phyloP scores from a whole-genome alignment of 1,140 invertebrate species.

The Neocloeon triangulifer region DNA sequence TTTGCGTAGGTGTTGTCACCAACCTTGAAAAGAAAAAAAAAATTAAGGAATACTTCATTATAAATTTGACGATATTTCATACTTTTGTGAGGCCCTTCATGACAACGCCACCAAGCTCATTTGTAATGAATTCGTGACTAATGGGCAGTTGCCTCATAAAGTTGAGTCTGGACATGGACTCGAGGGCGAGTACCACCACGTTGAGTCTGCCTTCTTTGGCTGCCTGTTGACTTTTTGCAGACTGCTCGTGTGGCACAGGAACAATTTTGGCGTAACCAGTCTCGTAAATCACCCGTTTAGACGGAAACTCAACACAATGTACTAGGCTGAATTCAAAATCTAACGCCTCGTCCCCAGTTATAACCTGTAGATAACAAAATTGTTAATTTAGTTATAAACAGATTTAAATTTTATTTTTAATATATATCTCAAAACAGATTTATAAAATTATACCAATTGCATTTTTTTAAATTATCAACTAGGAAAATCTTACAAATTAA shows the following conservation, averaged over 20 bases:
- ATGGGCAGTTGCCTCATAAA: constrained; percentile 27
- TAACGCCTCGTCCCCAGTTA: not conserved
- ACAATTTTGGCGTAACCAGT: constrained; percentile 1
- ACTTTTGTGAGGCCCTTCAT: constrained; percentile 17
- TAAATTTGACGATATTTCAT: too few species aligned
- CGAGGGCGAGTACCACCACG: constrained; percentile 26
- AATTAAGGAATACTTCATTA: too few species aligned
- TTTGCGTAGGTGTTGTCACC: constrained; percentile 23
- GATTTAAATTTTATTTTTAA: too few species aligned
- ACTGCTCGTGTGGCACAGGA: not conserved
- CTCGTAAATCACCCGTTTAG: not conserved
- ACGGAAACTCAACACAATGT: not conserved
- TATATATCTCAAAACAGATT: too few species aligned
- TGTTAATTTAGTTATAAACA: too few species aligned
- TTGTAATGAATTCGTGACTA: constrained; percentile 19
- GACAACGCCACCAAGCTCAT: constrained; percentile 16
- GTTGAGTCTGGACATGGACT: constrained; percentile 31
- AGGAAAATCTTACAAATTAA: too few species aligned
- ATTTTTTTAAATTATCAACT: too few species aligned
- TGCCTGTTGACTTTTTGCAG: not conserved
- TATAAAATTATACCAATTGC: too few species aligned
- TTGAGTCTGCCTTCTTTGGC: constrained; percentile 6
- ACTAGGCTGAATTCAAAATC: constrained; percentile 1
- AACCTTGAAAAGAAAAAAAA: too few species aligned
- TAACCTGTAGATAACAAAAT: too few species aligned